phyloP scores from a whole-genome alignment of 2,797 vertebrate species.

The Melanotaenia boesemani region DNA sequence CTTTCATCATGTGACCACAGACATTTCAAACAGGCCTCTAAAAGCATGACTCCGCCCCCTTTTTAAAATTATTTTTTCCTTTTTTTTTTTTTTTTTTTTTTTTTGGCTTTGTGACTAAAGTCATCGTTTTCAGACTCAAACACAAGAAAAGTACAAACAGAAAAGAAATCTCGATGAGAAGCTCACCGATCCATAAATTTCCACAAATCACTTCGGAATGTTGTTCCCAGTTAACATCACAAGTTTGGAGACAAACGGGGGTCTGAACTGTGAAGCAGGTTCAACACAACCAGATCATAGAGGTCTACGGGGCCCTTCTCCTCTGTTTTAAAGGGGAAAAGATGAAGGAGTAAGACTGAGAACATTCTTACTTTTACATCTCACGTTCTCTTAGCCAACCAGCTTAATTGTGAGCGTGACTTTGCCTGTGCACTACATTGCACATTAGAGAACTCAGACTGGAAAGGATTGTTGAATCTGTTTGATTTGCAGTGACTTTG shows the following conservation, averaged over 20 bases:
- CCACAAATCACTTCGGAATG: not conserved
- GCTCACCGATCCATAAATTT: not conserved
- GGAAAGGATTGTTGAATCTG: too few species aligned
- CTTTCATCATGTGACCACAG: conserved; percentile 59
- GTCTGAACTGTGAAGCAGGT: not conserved
- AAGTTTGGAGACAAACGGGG: not conserved
- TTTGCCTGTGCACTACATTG: too few species aligned
- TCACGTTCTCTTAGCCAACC: too few species aligned
- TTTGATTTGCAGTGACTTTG: too few species aligned
- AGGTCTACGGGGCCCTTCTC: too few species aligned
- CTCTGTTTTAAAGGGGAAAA: too few species aligned
- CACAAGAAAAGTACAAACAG: not conserved
- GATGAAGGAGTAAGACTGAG: too few species aligned
- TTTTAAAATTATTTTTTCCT: too few species aligned
- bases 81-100: not conserved
- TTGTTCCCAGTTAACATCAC: not conserved
- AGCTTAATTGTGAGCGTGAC: too few species aligned
- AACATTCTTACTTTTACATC: too few species aligned
- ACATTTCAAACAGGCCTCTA: conserved; percentile 59
- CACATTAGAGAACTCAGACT: too few species aligned
- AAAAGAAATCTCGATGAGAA: not conserved
- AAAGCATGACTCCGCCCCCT: conserved; percentile 21
- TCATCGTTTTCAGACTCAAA: not conserved
- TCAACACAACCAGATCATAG: too few species aligned
- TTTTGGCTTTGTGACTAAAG: conserved; percentile 22